Base-by-base conservation (phyloP, 2,888 invertebrate genomes). In the Noctua janthe region DNA sequence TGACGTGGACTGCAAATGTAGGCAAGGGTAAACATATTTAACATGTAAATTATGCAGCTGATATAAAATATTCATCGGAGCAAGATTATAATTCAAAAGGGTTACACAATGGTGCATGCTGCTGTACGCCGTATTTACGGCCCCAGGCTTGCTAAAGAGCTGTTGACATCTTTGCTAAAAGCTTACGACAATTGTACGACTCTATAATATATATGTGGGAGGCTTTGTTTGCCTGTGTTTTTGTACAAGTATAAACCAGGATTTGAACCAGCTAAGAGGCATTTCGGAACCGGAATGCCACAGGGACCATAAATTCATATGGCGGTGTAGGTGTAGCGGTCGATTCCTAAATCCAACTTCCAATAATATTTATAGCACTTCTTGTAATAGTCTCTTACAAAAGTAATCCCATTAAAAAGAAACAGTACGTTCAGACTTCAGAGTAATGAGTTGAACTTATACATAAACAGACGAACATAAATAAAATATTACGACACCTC, bases 81-180 rank as follows among this genome's bases (percentile, higher is more conserved):
- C 69, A 35, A 70, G 80, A 89, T 82, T 80, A 82, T 82, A 82
- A 89, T 82, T 79, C 78, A 69, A 78, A 87, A 84, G 76, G 80
- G 74, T 87, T 84, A 72, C 80, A 89, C 87, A 87, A 87, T 81
- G 76, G 86, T 84, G 72, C 64, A 59, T 64, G 77, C 67, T 64
- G 76, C 76, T 64, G 69, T 78, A 76, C 54, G 74, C 71, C 56
- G 80, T 81, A 80, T 86, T 81, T 77, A 78, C 76, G 71, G 73
- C 77, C 83, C 73, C 71, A 70, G 69, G 77, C 83, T 87, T 76
- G 69, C 71, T 82, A 80, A 80, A 88, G 84, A 81, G 89, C 81
- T 82, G 81, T 89, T 84, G 87, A 88, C 82, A 84, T 87, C 74
- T 88, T 73, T 78, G 83, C 81, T 89, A 85, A 88, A 88, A 89